phyloP scores from a whole-genome alignment of 1,140 invertebrate species.

The Caenorhabditis tropicalis region DNA sequence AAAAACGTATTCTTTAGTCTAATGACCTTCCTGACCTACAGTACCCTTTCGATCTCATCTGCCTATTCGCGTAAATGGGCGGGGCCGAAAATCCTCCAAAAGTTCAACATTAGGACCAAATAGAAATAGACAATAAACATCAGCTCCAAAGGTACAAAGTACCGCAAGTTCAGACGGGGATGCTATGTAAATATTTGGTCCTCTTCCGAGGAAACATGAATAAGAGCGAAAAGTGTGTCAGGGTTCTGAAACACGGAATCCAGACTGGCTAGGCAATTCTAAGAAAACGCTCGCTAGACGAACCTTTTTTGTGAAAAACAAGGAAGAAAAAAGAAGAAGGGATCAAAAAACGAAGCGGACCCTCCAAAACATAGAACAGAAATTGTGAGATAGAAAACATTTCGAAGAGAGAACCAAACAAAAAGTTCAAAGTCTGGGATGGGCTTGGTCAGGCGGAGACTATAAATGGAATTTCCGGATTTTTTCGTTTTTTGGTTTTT shows the following conservation, averaged over 20 bases:
- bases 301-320: neutral
- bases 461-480: neutral
- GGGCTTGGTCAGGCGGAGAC: neutral
- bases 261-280: too few species aligned
- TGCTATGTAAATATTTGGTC: neutral
- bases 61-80: neutral
- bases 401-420: neutral
- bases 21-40: too few species aligned
- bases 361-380: neutral
- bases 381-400: neutral
- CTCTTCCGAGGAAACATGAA: neutral
- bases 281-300: neutral
- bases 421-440: conserved; percentile 16
- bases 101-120: neutral
- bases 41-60: too few species aligned
- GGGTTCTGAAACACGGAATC: neutral
- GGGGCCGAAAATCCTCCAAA: neutral
- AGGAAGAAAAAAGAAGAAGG: neutral
- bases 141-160: conserved; percentile 1
- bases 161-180: neutral
- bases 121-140: neutral
- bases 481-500: neutral
- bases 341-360: neutral
- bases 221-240: neutral
- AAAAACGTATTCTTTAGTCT: too few species aligned